Evolutionary conservation across 2,113 vertebrate species (phyloP).

Genomic region (Aegypius monachus): DNA sequence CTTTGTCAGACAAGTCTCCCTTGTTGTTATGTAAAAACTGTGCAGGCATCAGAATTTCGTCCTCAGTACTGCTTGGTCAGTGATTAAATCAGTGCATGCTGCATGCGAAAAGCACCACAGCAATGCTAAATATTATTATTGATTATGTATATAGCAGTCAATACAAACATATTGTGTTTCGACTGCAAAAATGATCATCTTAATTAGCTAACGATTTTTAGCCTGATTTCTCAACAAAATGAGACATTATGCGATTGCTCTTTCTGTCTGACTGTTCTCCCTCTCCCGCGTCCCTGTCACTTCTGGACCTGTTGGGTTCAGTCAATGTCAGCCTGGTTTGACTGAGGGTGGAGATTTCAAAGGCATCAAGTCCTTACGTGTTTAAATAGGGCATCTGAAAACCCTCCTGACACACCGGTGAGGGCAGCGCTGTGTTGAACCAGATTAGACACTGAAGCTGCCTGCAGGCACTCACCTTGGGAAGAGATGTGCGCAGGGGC

Average conservation of each 20-base stretch:
- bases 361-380: neutral
- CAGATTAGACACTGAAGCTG: accelerated
- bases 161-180: slow-evolving; percentile 13
- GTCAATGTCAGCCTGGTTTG: neutral
- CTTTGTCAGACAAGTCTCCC: neutral
- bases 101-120: neutral
- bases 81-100: neutral
- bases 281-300: neutral
- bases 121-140: slow-evolving; percentile 27
- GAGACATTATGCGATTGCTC: neutral
- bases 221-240: neutral
- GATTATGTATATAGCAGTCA: slow-evolving; percentile 20
- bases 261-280: neutral
- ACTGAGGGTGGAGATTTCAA: neutral
- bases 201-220: slow-evolving; percentile 56
- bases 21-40: neutral
- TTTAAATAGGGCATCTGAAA: neutral
- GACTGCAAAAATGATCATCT: neutral
- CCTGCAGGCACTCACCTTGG: neutral
- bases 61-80: neutral
- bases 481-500: neutral
- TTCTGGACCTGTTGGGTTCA: neutral
- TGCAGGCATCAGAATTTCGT: neutral
- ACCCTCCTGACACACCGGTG: neutral
- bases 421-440: neutral